Evolutionary conservation across 1,140 invertebrate genomes (phyloP).

Genomic region (Euwallacea fornicatus): DNA sequence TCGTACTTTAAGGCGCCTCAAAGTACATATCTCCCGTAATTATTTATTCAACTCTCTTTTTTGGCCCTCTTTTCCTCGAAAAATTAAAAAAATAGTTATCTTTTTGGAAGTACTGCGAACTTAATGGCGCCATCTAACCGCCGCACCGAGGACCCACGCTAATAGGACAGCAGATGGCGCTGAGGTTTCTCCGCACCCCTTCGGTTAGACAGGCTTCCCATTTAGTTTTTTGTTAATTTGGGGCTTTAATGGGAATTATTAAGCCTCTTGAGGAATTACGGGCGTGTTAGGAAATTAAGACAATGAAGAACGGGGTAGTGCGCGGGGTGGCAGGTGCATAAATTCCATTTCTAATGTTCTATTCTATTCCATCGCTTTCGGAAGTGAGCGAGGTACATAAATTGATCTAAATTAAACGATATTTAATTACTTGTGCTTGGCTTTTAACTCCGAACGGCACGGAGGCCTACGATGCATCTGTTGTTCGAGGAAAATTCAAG

Average conservation of each 20-base stretch:
- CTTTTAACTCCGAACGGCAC: slow-evolving; percentile 31
- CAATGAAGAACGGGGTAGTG: background rate
- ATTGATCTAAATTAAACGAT: slow-evolving; percentile 52
- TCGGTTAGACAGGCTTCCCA: too few relatives aligned
- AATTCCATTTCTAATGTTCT: slow-evolving; percentile 38
- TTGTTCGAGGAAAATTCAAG: too few relatives aligned
- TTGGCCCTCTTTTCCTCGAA: too few relatives aligned
- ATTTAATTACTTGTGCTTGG: slow-evolving; percentile 47
- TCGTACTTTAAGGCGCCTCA: slow-evolving; percentile 11
- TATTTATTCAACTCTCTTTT: background rate
- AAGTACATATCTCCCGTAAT: background rate
- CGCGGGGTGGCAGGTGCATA: slow-evolving; percentile 44
- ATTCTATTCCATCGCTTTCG: slow-evolving; percentile 38
- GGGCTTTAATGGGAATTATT: too few relatives aligned
- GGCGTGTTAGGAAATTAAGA: background rate
- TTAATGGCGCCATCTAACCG: too few relatives aligned
- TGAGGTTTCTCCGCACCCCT: too few relatives aligned
- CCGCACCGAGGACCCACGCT: too few relatives aligned
- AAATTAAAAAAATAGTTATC: too few relatives aligned
- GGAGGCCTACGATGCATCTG: slow-evolving; percentile 17
- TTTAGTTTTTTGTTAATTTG: too few relatives aligned
- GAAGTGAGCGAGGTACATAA: slow-evolving; percentile 45
- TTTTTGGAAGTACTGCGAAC: too few relatives aligned
- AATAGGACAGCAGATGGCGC: too few relatives aligned
- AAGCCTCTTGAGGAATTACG: background rate